Evolutionary conservation across 2,797 vertebrate species (phyloP).

Genomic region (Sebastes itinus): DNA sequence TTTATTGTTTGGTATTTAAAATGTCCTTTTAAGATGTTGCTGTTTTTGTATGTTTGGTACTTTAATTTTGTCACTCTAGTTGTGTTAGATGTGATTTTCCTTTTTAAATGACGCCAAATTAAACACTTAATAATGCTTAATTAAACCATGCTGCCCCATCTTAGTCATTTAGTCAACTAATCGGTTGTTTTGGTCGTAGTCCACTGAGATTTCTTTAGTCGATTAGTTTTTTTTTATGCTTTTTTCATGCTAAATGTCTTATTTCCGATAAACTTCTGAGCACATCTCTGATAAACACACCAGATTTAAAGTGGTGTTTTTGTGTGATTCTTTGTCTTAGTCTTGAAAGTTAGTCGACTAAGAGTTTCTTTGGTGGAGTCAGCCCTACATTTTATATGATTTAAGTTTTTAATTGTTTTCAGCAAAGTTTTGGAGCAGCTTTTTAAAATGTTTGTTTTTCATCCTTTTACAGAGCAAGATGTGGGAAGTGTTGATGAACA

Average conservation of each 20-base stretch:
- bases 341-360: too few species aligned
- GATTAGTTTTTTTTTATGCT: not conserved
- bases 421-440: not conserved
- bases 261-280: too few species aligned
- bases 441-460: conserved; percentile 4
- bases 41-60: not conserved
- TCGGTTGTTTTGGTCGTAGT: too few species aligned
- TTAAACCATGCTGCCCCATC: not conserved
- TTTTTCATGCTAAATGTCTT: too few species aligned
- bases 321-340: too few species aligned
- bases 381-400: not conserved
- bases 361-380: too few species aligned
- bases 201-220: too few species aligned
- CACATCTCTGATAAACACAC: too few species aligned
- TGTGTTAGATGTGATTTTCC: not conserved
- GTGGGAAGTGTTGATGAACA: conserved; percentile 75
- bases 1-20: not conserved
- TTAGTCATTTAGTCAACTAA: too few species aligned
- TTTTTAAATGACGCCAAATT: not conserved
- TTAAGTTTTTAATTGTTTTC: not conserved
- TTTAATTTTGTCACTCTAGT: not conserved
- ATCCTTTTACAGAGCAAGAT: conserved; percentile 77
- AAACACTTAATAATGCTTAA: not conserved
- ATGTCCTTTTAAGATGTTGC: not conserved
- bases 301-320: too few species aligned